phyloP scores from a whole-genome alignment of 2,113 vertebrate species.

The Bufo gargarizans region DNA sequence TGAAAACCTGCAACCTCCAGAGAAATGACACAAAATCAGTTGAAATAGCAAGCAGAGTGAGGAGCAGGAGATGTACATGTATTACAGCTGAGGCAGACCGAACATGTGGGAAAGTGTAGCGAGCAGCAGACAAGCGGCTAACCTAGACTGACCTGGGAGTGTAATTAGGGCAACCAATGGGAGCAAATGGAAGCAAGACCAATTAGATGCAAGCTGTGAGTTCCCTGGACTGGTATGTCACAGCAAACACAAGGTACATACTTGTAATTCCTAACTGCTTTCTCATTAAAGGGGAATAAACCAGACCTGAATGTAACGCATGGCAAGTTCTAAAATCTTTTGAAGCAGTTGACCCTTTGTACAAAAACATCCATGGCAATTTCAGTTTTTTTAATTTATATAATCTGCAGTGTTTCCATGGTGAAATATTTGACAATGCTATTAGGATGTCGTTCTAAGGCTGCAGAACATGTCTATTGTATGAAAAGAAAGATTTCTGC shows the following conservation, averaged over 20 bases:
- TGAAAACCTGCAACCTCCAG: not conserved
- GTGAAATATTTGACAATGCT: slow-evolving; percentile 36
- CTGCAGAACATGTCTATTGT: not conserved
- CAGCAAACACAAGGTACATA: slow-evolving; percentile 46
- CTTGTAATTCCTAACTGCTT: slow-evolving; percentile 35
- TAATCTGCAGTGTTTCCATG: slow-evolving; percentile 36
- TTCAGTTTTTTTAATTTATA: not conserved
- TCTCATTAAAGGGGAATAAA: slow-evolving; percentile 41
- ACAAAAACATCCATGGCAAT: slow-evolving; percentile 15
- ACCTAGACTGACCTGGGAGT: slow-evolving; percentile 49
- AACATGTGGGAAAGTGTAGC: slow-evolving; percentile 36
- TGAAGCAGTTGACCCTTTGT: slow-evolving; percentile 33
- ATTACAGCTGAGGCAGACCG: not conserved
- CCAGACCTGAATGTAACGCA: not conserved
- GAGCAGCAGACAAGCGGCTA: slow-evolving; percentile 25
- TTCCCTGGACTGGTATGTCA: slow-evolving; percentile 40
- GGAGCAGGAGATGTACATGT: not conserved
- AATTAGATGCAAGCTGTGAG: slow-evolving; percentile 46
- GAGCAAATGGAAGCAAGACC: slow-evolving; percentile 40
- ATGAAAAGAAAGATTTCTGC: not conserved
- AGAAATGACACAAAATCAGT: slow-evolving; percentile 1
- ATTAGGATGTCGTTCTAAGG: slow-evolving; percentile 12
- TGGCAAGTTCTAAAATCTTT: not conserved
- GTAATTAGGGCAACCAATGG: slow-evolving; percentile 43
- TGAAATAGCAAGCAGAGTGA: slow-evolving; percentile 15